A percentile compares a stretch with the other conserved stretches of the same genome.
Conservation (phyloP, 2,888 invertebrate genomes). For the Synergus japonicus region DNA sequence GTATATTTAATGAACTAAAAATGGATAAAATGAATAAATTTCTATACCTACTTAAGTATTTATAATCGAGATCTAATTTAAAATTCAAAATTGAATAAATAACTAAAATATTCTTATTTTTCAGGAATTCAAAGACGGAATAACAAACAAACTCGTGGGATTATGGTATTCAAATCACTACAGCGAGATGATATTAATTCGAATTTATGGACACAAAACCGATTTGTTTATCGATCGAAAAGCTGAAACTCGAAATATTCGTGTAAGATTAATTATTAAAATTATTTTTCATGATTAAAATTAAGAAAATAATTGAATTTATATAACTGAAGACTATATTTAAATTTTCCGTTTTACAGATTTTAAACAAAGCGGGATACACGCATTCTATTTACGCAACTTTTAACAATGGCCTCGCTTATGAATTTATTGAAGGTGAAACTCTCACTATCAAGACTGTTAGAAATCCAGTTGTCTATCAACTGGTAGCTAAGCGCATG, state of each 20-base stretch:
- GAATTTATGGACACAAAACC: constrained; percentile 96
- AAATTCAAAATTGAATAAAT: neutral
- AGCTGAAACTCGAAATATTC: constrained; percentile 84
- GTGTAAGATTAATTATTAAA: constrained; percentile 59
- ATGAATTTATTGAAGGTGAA: constrained; percentile 91
- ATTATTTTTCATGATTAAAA: constrained; percentile 20
- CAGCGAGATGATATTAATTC: constrained; percentile 88
- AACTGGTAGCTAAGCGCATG: constrained; percentile 88
- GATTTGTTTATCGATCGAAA: constrained; percentile 94
- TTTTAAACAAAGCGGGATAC: constrained; percentile 86
- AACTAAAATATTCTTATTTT: constrained; percentile 48
- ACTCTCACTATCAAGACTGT: constrained; percentile 85
- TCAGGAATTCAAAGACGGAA: constrained; percentile 95
- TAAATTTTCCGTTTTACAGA: constrained; percentile 64
- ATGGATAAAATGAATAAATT: no score
- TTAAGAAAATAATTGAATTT: constrained; percentile 6
- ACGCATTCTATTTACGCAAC: constrained; percentile 93
- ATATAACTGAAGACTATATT: neutral
- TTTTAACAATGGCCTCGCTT: constrained; percentile 96
- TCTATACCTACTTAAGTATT: neutral
- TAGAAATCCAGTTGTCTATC: constrained; percentile 83
- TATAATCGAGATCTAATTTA: neutral
- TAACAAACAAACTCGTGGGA: constrained; percentile 94
- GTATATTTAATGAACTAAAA: neutral
- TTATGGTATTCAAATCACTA: constrained; percentile 76